Conservation (phyloP, 2,797 vertebrate genomes). For the Hydrocynus forskahlii region DNA sequence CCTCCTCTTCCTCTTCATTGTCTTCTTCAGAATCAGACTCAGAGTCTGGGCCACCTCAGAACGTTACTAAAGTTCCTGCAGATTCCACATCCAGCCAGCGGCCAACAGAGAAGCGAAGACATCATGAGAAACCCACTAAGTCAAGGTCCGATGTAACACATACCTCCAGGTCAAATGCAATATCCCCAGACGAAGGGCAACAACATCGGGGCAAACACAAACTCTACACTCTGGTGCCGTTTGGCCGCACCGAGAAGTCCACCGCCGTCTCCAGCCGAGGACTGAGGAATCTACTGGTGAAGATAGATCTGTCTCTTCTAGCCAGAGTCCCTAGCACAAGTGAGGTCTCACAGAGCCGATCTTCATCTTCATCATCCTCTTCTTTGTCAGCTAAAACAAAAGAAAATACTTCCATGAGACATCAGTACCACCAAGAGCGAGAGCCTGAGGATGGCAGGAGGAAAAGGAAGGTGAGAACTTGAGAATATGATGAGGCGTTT, state of each 20-base stretch:
- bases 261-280: constrained; percentile 80
- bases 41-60: constrained; percentile 70
- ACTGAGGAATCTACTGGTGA: constrained; percentile 91
- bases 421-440: constrained; percentile 54
- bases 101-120: constrained; percentile 67
- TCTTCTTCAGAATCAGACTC: constrained; percentile 57
- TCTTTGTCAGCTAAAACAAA: constrained; percentile 70
- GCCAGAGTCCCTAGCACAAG: constrained; percentile 84
- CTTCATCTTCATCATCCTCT: constrained; percentile 64
- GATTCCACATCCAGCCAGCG: constrained; percentile 79
- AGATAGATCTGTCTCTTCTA: constrained; percentile 93
- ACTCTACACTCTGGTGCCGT: constrained; percentile 95
- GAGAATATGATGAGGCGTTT: background rate
- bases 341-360: constrained; percentile 53
- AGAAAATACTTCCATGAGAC: constrained; percentile 74
- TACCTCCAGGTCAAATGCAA: constrained; percentile 66
- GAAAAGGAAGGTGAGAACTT: constrained; percentile 58
- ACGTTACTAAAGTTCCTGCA: constrained; percentile 77
- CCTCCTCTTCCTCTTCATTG: constrained; percentile 52
- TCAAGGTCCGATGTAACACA: constrained; percentile 54
- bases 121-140: constrained; percentile 58
- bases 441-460: constrained; percentile 41
- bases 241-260: constrained; percentile 87
- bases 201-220: constrained; percentile 82
- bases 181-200: constrained; percentile 76